Base-by-base conservation (phyloP, 2,797 vertebrate genomes). In the Potorous gilbertii region DNA sequence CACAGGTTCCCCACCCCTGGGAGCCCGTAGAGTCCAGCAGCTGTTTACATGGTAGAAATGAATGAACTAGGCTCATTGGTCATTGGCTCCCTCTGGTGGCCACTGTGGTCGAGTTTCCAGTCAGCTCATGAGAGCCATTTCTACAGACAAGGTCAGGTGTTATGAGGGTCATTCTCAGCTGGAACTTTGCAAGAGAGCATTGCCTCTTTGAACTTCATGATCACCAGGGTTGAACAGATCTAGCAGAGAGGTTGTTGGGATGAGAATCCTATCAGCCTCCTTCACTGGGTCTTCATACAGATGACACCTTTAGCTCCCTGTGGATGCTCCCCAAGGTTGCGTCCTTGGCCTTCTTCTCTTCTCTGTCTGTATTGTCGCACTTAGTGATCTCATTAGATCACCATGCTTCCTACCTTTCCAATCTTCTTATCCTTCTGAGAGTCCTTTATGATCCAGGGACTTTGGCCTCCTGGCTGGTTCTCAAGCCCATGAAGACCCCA, bases 51-150 rank as follows among this genome's bases (percentile, higher is more conserved):
- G 40, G 18, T 27, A 46, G 74, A 27, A 81, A 46, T 4, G 40
- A 46, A 24, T 40, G n/a, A 40, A 81, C 97, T 97, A 97, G 96
- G 98, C 96, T 46, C 14, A 4, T 46, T 87, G 89, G 56, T 91
- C 93, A 92, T 91, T 59, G 92, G 57, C 95, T 95, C 98, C 98
- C 98, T 97, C 98, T 98, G 98, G 98, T 98, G 98, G 74, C 40
- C 31, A 18, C 21, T 10, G 0, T 21, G 27, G 90, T 29, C 14
- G 54, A 52, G 12, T 34, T 29, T 90, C 50, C 8, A 27, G 52
- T 6, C 52, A 1, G 40, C 13, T 90, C 21, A 24, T 50, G 12
- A 21, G 90, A n/a, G 0, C 21, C 21, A 27, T 40, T 27, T 5
- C 74, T 46, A 24, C 18, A 46, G 40, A 24, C n/a, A 2, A 27